Conservation (phyloP, 2,888 invertebrate genomes). For the Dryocosmus kuriphilus region DNA sequence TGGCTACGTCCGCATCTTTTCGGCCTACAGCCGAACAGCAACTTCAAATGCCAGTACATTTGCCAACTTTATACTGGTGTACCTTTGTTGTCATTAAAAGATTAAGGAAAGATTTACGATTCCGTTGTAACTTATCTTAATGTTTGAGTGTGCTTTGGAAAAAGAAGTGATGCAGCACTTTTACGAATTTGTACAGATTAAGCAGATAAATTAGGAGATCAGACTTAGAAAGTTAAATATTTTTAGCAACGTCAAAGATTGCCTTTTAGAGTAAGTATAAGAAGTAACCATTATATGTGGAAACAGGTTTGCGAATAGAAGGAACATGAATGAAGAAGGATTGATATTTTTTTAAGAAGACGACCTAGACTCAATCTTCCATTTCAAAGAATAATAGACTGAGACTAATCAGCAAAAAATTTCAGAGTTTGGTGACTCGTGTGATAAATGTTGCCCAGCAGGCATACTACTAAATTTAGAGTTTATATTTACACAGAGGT, state of each 20-base stretch:
- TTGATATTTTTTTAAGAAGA: conserved; percentile 15
- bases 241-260: conserved; percentile 9
- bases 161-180: neutral
- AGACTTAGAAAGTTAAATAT: conserved; percentile 9
- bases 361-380: conserved; percentile 23
- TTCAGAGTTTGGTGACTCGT: neutral
- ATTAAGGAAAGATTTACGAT: neutral
- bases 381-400: conserved; percentile 25
- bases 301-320: conserved; percentile 30
- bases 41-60: conserved; percentile 38
- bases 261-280: conserved; percentile 13
- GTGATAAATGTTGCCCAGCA: conserved; percentile 36
- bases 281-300: neutral
- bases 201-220: conserved; percentile 33
- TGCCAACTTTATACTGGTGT: conserved; percentile 23
- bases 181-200: neutral
- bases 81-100: neutral
- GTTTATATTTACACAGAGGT: conserved; percentile 25
- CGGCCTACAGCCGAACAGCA: conserved; percentile 10
- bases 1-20: conserved; percentile 38
- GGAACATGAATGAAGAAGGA: conserved; percentile 2
- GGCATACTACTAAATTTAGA: conserved; percentile 12
- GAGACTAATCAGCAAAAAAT: conserved; percentile 18
- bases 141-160: neutral
- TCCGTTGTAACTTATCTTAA: neutral